A percentile compares a stretch with the other conserved stretches of the same genome.
These are phyloP conservation scores for Sparus aurata DNA, from an alignment of 2,797 vertebrate species.

Conservation along the genomic window DNA sequence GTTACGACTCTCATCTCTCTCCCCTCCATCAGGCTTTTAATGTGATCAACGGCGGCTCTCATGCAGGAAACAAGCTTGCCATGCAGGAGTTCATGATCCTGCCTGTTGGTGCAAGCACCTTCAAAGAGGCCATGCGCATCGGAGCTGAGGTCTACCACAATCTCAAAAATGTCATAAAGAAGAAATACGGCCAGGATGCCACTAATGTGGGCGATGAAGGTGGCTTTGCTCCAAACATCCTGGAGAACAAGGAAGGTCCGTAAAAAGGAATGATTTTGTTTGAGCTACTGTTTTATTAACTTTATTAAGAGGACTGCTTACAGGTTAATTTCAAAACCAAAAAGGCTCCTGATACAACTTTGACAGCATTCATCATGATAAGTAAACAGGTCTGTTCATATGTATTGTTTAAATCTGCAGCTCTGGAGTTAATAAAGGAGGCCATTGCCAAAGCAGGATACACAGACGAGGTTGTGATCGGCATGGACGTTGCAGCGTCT, in stretches of 20 bases:
- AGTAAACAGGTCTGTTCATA: neutral
- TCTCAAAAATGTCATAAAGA: constrained; percentile 97
- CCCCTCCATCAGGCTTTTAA: constrained; percentile 90
- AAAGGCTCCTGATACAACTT: neutral
- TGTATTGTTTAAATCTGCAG: constrained; percentile 72
- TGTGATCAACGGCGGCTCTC: constrained; percentile 97
- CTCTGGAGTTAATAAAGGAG: constrained; percentile 92
- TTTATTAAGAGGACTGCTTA: neutral
- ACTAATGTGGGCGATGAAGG: constrained; percentile 98
- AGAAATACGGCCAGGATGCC: constrained; percentile 96
- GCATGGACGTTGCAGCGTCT: constrained; percentile 97
- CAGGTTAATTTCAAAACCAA: neutral
- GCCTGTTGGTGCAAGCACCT: constrained; percentile 90
- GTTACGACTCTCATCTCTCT: neutral
- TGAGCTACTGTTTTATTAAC: neutral
- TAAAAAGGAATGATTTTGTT: neutral
- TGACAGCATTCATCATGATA: neutral
- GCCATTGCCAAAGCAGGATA: constrained; percentile 94
- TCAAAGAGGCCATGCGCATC: constrained; percentile 96
- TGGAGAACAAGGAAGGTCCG: constrained; percentile 96
- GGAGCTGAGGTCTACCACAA: constrained; percentile 98
- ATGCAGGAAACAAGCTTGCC: constrained; percentile 96
- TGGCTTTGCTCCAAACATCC: constrained; percentile 97
- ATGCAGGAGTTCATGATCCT: constrained; percentile 99
- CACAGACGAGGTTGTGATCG: constrained; percentile 93